Conservation (phyloP, 1,140 invertebrate species). For the Microplitis mediator region DNA sequence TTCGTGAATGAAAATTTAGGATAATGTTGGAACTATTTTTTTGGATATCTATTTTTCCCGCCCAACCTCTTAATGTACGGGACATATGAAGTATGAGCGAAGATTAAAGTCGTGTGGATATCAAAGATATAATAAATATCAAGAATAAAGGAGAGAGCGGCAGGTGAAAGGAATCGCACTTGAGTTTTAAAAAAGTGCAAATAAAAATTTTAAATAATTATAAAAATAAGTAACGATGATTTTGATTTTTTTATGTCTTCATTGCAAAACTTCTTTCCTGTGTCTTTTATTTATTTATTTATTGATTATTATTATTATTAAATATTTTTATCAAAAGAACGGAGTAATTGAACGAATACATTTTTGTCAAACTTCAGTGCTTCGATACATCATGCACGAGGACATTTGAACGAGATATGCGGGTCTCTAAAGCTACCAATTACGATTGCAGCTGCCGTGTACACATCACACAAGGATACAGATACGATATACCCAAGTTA, state of each 20-base stretch:
- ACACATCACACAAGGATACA: too few species aligned
- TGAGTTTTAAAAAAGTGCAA: too few species aligned
- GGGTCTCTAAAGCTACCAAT: constrained; percentile 18
- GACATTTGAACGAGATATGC: constrained; percentile 8
- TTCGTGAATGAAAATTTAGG: too few species aligned
- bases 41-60: too few species aligned
- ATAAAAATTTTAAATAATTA: not conserved
- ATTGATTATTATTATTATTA: not conserved
- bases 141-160: not conserved
- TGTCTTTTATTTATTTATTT: constrained; percentile 1
- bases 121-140: not conserved
- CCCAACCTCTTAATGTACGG: too few species aligned
- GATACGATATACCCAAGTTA: too few species aligned
- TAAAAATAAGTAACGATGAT: not conserved
- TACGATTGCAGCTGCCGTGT: constrained; percentile 16
- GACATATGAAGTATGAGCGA: too few species aligned
- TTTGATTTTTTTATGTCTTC: not conserved
- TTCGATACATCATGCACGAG: constrained; percentile 13
- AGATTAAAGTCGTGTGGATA: too few species aligned
- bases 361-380: constrained; percentile 4
- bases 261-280: not conserved
- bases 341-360: not conserved
- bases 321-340: not conserved
- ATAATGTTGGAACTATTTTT: too few species aligned
- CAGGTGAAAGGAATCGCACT: constrained; percentile 1